Evolutionary conservation across 2,888 invertebrate species (phyloP).

Genomic region (Oscheius sp.): DNA sequence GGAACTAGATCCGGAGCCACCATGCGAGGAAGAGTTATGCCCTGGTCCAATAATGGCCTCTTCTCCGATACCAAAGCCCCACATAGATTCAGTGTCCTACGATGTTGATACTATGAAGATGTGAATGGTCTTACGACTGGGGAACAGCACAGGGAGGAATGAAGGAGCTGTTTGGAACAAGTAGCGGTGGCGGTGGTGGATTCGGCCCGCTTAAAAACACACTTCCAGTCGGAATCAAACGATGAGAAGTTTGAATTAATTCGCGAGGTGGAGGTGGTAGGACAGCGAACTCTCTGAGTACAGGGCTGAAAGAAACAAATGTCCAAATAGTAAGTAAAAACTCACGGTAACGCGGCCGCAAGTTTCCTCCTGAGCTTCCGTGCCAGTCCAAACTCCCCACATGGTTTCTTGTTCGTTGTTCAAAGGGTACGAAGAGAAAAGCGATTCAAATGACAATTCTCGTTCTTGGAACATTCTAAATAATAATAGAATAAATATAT

Average conservation of each 20-base stretch:
- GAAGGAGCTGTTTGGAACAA: conserved; percentile 30
- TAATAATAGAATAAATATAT: neutral
- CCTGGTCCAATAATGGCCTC: conserved; percentile 24
- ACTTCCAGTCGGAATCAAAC: conserved; percentile 52
- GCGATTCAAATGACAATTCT: neutral
- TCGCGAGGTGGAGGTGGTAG: conserved; percentile 19
- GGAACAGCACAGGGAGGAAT: conserved; percentile 20
- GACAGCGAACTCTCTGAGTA: conserved; percentile 57
- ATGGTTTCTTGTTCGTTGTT: conserved; percentile 43
- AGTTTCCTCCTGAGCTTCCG: conserved; percentile 26
- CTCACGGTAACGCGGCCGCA: conserved; percentile 37
- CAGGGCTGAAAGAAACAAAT: conserved; percentile 34
- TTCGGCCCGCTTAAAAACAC: conserved; percentile 65
- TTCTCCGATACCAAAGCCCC: conserved; percentile 26
- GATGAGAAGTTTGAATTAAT: conserved; percentile 45
- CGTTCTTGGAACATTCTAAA: conserved; percentile 17
- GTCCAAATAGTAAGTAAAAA: neutral
- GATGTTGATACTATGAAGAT: no score
- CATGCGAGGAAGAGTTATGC: conserved; percentile 26
- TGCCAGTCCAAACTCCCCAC: conserved; percentile 53
- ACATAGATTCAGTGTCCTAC: conserved; percentile 20
- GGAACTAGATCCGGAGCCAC: conserved; percentile 27
- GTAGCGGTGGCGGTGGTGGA: conserved; percentile 55
- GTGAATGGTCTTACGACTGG: conserved; percentile 10
- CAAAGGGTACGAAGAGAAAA: neutral